Conservation (phyloP, 2,113 vertebrate genomes). For the Tor tambroides region DNA sequence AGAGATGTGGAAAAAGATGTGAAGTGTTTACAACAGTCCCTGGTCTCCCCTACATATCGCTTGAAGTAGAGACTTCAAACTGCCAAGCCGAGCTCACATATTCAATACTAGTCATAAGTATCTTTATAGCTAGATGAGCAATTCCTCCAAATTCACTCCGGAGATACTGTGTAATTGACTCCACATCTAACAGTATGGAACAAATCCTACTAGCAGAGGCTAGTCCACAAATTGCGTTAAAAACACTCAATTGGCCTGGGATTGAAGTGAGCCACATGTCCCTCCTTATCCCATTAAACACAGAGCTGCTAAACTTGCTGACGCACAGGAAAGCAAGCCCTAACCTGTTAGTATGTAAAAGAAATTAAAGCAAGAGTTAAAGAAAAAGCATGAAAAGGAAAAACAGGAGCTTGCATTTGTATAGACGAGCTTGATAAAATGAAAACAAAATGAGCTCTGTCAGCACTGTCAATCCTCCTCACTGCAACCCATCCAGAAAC, state of each 20-base stretch:
- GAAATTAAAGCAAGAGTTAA: slow-evolving; percentile 36
- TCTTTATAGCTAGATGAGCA: slow-evolving; percentile 81
- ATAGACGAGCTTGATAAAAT: background rate
- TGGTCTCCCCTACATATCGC: background rate
- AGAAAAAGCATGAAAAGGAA: slow-evolving; percentile 60
- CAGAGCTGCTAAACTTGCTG: slow-evolving; percentile 81
- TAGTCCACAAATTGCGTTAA: slow-evolving; percentile 84
- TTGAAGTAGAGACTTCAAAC: slow-evolving; percentile 25
- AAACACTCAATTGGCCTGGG: slow-evolving; percentile 82
- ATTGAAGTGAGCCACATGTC: slow-evolving; percentile 82
- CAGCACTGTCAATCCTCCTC: slow-evolving; percentile 44
- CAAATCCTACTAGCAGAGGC: slow-evolving; percentile 82
- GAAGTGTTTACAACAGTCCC: background rate
- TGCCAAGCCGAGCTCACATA: slow-evolving; percentile 66
- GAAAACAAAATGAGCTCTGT: slow-evolving; percentile 12
- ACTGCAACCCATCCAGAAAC: slow-evolving; percentile 59
- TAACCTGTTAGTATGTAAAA: slow-evolving; percentile 48
- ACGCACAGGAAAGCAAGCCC: slow-evolving; percentile 63
- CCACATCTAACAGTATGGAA: slow-evolving; percentile 85
- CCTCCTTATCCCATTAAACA: slow-evolving; percentile 83
- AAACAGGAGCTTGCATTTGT: slow-evolving; percentile 1
- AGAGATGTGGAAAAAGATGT: background rate
- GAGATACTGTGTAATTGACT: slow-evolving; percentile 84
- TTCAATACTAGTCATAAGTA: slow-evolving; percentile 75
- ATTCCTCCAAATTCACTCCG: slow-evolving; percentile 80